A percentile compares a stretch with the other conserved stretches of the same genome.
Evolutionary conservation across 1,140 invertebrate genomes (phyloP).

Genomic region (Polypedilum pembai): DNA sequence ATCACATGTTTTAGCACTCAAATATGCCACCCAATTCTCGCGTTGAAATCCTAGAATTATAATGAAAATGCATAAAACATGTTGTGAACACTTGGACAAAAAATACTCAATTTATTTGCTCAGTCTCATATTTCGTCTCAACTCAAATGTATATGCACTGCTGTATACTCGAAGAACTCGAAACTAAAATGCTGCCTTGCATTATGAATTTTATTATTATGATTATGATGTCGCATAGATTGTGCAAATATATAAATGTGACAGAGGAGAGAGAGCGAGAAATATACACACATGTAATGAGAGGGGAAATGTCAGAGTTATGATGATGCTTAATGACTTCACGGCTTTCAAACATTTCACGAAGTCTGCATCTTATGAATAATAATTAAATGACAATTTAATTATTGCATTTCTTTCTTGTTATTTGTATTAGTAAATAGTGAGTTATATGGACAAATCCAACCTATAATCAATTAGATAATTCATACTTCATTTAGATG

Average conservation of each 20-base stretch:
- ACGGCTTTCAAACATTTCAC: slow-evolving; percentile 5
- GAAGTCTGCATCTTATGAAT: neutral
- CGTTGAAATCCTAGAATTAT: slow-evolving; percentile 9
- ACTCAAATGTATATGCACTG: neutral
- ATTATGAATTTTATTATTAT: neutral
- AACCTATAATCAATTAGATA: no score
- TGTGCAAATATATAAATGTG: slow-evolving; percentile 8
- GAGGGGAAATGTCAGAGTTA: neutral
- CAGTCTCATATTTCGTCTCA: neutral
- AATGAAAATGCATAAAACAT: slow-evolving; percentile 15
- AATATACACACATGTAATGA: no score
- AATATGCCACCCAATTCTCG: neutral
- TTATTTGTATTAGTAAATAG: no score
- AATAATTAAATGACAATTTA: slow-evolving; percentile 27
- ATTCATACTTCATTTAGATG: no score
- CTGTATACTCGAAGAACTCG: neutral
- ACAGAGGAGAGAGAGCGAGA: neutral
- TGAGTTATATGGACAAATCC: no score
- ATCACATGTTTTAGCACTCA: neutral
- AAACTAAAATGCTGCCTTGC: neutral
- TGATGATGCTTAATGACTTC: slow-evolving; percentile 24
- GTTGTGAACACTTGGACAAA: slow-evolving; percentile 25
- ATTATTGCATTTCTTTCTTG: neutral
- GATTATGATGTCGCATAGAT: slow-evolving; percentile 23
- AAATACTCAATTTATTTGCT: slow-evolving; percentile 1